These are phyloP conservation scores for Myopa tessellatipennis DNA, from an alignment of 2,888 invertebrate species.

Conservation along the genomic window DNA sequence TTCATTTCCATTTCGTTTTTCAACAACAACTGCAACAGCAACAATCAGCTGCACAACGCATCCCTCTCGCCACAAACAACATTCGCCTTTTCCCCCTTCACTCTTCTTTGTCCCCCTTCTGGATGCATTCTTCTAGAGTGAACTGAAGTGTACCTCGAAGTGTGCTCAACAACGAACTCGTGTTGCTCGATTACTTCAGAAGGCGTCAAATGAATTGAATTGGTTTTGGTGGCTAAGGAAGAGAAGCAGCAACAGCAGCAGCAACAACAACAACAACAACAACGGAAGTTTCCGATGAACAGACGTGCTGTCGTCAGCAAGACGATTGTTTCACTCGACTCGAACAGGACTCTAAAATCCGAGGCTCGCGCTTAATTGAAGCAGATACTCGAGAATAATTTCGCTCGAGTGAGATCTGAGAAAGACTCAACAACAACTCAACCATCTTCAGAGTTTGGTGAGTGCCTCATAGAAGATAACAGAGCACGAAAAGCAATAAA, in stretches of 20 bases:
- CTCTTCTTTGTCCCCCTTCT: neutral
- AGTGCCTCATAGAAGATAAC: neutral
- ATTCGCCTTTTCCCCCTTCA: neutral
- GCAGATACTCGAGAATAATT: constrained; percentile 11
- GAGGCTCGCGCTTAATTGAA: constrained; percentile 18
- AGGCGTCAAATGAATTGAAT: constrained; percentile 31
- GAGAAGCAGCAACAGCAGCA: neutral
- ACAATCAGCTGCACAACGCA: neutral
- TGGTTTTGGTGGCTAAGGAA: constrained; percentile 17
- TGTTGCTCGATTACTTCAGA: constrained; percentile 7
- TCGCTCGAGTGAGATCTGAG: neutral
- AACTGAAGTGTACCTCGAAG: neutral
- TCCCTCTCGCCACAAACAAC: no score
- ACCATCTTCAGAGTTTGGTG: neutral
- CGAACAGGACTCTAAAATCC: neutral
- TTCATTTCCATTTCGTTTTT: neutral
- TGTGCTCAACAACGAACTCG: neutral
- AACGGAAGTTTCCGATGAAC: neutral
- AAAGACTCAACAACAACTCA: neutral
- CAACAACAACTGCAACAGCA: neutral
- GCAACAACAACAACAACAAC: neutral
- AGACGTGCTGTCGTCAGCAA: neutral
- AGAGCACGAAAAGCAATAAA: neutral
- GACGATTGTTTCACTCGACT: neutral
- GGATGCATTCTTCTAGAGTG: neutral